Percentiles rank a stretch among this genome's conserved stretches.
Evolutionary conservation across 1,140 invertebrate genomes (phyloP).

Genomic region (Laupala kohalensis): DNA sequence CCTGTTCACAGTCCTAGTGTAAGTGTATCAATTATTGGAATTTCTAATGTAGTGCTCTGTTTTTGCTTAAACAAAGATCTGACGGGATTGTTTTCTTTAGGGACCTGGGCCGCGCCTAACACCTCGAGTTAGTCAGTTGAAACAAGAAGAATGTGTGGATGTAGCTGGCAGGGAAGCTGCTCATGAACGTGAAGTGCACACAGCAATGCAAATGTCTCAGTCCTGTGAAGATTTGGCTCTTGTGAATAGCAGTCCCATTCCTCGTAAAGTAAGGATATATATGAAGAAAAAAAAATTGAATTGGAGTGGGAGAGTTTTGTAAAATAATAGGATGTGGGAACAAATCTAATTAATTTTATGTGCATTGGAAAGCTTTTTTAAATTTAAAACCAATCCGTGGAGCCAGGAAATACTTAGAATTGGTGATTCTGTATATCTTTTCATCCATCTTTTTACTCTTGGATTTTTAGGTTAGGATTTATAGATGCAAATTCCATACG

Average conservation of each 20-base stretch:
- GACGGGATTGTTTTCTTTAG: neutral
- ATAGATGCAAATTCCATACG: too few species aligned
- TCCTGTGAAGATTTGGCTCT: slow-evolving; percentile 78
- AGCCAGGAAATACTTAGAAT: too few species aligned
- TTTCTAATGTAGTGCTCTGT: neutral
- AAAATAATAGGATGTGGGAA: too few species aligned
- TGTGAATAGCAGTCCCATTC: slow-evolving; percentile 26
- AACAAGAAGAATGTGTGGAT: slow-evolving; percentile 77
- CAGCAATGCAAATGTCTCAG: slow-evolving; percentile 78
- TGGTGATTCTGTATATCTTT: too few species aligned
- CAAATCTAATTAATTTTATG: too few species aligned
- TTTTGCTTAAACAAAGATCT: neutral
- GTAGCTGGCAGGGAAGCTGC: slow-evolving; percentile 64
- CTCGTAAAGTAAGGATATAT: slow-evolving; percentile 1
- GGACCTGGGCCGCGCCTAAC: slow-evolving; percentile 44
- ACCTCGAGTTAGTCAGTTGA: slow-evolving; percentile 68
- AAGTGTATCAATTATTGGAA: slow-evolving; percentile 22
- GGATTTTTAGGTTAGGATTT: too few species aligned
- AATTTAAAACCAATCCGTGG: too few species aligned
- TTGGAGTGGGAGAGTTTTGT: too few species aligned
- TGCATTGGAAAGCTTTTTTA: too few species aligned
- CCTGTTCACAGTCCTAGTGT: slow-evolving; percentile 40
- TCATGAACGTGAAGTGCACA: slow-evolving; percentile 78
- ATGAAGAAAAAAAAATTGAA: too few species aligned
- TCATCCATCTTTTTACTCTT: too few species aligned